Evolutionary conservation across 2,113 vertebrate genomes (phyloP).

Genomic region (Paramisgurnus dabryanus): DNA sequence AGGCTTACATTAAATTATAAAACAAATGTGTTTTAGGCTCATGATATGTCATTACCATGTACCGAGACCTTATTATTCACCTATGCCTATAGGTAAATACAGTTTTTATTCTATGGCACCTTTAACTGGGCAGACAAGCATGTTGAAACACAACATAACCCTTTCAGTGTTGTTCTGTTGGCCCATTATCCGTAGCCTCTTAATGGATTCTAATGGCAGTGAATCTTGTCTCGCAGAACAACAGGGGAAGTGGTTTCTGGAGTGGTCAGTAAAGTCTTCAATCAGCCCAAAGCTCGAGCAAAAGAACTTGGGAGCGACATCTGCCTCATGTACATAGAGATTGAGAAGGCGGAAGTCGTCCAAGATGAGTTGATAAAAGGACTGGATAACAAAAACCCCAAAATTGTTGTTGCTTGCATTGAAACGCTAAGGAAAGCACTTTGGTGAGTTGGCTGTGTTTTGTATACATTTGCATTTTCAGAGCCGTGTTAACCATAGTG

Average conservation of each 20-base stretch:
- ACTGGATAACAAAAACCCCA: constrained; percentile 96
- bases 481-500: not conserved
- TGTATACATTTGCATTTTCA: not conserved
- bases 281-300: constrained; percentile 95
- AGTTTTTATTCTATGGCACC: too few species aligned
- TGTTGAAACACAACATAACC: not conserved
- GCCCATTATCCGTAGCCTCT: not conserved
- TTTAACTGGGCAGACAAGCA: not conserved
- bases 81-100: too few species aligned
- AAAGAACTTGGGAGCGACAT: constrained; percentile 94
- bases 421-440: constrained; percentile 90
- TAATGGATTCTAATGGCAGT: constrained; percentile 7
- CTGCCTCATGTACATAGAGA: constrained; percentile 95
- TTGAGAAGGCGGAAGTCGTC: constrained; percentile 91
- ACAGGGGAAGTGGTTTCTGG: constrained; percentile 94
- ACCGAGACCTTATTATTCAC: too few species aligned
- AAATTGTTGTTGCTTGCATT: constrained; percentile 90
- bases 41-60: too few species aligned
- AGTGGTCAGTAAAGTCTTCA: constrained; percentile 97
- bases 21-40: too few species aligned
- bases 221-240: constrained; percentile 78
- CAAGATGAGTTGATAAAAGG: constrained; percentile 96
- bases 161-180: not conserved
- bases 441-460: constrained; percentile 75
- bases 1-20: too few species aligned